These are phyloP conservation scores for Rhinichthys klamathensis DNA, from an alignment of 2,113 vertebrate genomes.

Conservation along the genomic window DNA sequence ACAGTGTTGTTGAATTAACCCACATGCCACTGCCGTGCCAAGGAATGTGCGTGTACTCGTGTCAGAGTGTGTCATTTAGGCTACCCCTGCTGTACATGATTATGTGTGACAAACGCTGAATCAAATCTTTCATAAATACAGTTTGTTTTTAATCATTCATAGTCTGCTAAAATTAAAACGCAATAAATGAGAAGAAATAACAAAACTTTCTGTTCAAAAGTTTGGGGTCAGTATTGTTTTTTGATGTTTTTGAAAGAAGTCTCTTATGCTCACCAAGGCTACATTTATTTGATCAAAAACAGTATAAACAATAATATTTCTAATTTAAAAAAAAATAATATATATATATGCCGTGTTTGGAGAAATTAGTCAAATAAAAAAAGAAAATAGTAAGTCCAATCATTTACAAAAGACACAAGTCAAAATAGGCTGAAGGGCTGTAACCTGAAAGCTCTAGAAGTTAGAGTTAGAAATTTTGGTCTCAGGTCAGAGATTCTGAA, in stretches of 20 bases:
- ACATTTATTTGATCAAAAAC: neutral
- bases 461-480: neutral
- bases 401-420: neutral
- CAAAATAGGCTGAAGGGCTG: neutral
- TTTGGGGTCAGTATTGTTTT: neutral
- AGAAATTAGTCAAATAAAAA: neutral
- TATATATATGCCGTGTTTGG: neutral
- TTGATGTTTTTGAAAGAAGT: neutral
- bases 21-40: conserved; percentile 36
- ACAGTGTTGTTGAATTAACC: conserved; percentile 40
- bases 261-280: neutral
- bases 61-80: neutral
- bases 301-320: too few species aligned
- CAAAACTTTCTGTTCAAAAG: neutral
- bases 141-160: neutral
- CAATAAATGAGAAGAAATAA: neutral
- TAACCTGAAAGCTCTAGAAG: neutral
- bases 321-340: too few species aligned
- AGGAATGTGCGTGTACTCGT: conserved; percentile 32
- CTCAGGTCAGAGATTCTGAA: neutral
- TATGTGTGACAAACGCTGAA: neutral
- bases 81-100: neutral
- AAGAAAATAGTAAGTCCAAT: neutral
- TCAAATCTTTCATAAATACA: neutral
- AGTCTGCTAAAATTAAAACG: neutral